Evolutionary conservation across 2,797 vertebrate genomes (phyloP).

Genomic region (Sternotherus odoratus): DNA sequence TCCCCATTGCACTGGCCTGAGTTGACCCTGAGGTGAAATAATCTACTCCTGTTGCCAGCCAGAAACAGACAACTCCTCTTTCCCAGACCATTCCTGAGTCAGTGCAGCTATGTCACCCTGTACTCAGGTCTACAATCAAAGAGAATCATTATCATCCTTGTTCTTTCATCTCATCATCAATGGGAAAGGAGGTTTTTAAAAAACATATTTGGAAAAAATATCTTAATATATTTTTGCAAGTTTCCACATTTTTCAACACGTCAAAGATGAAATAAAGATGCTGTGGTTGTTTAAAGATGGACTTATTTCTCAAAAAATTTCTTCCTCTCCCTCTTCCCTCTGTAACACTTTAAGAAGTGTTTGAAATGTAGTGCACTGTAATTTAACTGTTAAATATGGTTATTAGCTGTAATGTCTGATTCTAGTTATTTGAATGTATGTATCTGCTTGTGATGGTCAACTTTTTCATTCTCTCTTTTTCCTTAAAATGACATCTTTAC

Average conservation of each 20-base stretch:
- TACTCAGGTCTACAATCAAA: conserved; percentile 34
- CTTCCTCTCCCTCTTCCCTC: neutral
- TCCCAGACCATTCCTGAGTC: neutral
- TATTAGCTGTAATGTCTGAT: neutral
- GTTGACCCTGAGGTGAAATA: neutral
- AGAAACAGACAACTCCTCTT: conserved; percentile 23
- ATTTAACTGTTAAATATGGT: neutral
- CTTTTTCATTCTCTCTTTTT: neutral
- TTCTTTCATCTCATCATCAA: conserved; percentile 26
- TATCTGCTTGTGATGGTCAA: neutral
- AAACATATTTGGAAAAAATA: neutral
- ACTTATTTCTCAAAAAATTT: neutral
- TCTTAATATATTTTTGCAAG: neutral
- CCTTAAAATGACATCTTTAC: neutral
- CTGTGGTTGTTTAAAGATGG: neutral
- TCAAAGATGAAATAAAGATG: neutral
- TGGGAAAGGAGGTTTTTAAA: neutral
- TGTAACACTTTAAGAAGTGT: neutral
- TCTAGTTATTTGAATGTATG: neutral
- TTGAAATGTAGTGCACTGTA: neutral
- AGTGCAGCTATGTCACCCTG: neutral
- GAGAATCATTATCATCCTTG: neutral
- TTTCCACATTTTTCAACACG: neutral
- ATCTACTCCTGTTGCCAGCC: neutral
- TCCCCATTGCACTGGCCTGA: neutral